phyloP scores from a whole-genome alignment of 2,888 invertebrate genomes.

The Lacanobia oleracea region DNA sequence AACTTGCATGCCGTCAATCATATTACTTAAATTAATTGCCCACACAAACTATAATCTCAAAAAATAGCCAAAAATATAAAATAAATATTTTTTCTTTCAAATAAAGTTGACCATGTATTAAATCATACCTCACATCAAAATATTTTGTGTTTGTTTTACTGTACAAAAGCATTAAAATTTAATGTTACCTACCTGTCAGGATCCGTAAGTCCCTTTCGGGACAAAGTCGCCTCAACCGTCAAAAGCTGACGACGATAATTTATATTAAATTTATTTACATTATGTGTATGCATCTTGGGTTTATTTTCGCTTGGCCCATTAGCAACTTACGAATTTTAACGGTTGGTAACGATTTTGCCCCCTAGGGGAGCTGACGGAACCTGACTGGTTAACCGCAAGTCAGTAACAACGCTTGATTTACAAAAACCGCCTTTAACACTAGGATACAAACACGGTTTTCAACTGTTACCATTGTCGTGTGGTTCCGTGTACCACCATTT shows the following conservation, averaged over 20 bases:
- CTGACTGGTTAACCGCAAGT: not conserved
- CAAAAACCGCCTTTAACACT: not conserved
- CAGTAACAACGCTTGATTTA: constrained; percentile 6
- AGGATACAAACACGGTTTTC: not conserved
- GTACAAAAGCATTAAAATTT: not conserved
- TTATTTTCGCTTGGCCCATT: no score
- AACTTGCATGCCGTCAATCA: no score
- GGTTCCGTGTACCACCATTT: not conserved
- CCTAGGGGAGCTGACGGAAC: no score
- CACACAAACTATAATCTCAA: constrained; percentile 10
- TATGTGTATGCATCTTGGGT: no score
- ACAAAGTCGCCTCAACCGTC: no score
- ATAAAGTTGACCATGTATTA: not conserved
- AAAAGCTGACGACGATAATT: no score
- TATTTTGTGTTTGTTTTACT: not conserved
- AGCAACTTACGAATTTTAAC: no score
- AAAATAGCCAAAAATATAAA: not conserved
- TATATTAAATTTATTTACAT: no score
- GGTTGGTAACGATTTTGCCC: no score
- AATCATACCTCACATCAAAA: not conserved
- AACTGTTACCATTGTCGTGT: constrained; percentile 11
- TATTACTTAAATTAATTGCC: not conserved
- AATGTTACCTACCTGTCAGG: not conserved
- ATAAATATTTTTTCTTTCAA: not conserved
- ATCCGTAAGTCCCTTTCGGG: no score